Conservation (phyloP, 2,113 vertebrate genomes). For the Rhea americana region DNA sequence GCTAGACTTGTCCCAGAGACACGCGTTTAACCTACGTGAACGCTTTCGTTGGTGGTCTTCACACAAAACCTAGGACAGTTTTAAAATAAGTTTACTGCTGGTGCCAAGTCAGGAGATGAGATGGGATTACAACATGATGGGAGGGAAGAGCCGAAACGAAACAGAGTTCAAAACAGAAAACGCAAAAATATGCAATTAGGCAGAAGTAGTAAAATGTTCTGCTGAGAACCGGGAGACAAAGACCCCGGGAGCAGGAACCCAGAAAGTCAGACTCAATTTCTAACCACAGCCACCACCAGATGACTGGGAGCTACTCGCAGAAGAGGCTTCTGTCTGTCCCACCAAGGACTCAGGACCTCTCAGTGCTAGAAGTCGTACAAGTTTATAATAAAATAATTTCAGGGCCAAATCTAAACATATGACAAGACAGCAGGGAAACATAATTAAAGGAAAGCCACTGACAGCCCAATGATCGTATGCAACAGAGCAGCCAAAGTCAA, state of each 20-base stretch:
- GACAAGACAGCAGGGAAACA: conserved; percentile 31
- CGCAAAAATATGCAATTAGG: neutral
- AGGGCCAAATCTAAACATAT: neutral
- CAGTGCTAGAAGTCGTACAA: neutral
- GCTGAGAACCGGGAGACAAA: neutral
- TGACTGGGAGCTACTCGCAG: neutral
- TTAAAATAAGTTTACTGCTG: neutral
- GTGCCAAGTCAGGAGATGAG: neutral
- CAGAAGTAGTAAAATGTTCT: neutral
- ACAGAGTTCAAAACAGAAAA: neutral
- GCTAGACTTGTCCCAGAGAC: neutral
- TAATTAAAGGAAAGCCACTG: conserved; percentile 12
- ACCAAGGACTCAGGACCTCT: neutral
- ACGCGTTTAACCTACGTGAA: neutral
- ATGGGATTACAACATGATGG: neutral
- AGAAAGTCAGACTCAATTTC: neutral
- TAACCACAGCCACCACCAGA: neutral
- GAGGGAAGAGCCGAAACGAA: neutral
- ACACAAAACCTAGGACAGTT: neutral
- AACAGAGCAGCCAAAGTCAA: conserved; percentile 13
- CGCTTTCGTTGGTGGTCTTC: neutral
- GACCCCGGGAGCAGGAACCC: neutral
- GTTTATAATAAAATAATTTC: neutral
- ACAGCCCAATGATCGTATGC: neutral
- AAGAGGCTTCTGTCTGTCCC: neutral